Base-by-base conservation (phyloP, 2,888 invertebrate genomes). In the Mimas tiliae region DNA sequence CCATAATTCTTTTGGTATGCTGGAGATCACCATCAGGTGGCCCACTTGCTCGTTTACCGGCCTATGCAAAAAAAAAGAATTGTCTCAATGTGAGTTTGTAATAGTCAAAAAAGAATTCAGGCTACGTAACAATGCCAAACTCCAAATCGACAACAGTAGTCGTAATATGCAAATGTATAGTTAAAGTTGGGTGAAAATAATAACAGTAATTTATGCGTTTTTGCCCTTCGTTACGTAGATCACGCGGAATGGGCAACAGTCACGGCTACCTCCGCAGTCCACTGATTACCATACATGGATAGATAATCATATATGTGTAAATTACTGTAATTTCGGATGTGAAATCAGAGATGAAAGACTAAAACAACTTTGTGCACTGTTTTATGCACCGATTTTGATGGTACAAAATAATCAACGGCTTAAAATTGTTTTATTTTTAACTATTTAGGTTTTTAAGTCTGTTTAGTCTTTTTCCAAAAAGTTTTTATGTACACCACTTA, bases 211-310 rank as follows among this genome's bases (percentile, higher is more conserved):
- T 72, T 74, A 72, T 74, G 72, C 71, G 68, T 71, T 72, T 74
- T 72, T 69, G 74, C 71, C 72, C 73, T 74, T 71, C 67, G 69
- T 71, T 72, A 68, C 67, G 68, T 75, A 71, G 67, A 70, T 70
- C 72, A 68, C 66, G 70, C 72, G 74, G 74, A 75, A 75, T 72
- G 70, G 74, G 69, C 69, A 71, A 70, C 70, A 75, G 74, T 74
- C 74, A 75, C 74, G 74, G 74, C 68, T 62, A 64, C 64, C 68
- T 51, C 47, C 65, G 55, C 69, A 65, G 55, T 51, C 47, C 65
- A 62, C 69, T 65, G 55, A 74, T 74, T 72, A 63, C 62, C 72
- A 74, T 72, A 75, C 64, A 58, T 6, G 58, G 42, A 58, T 58
- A 58, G 42, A 58, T 58, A 58, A 58, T 53, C 53, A 58, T 42